These are phyloP conservation scores for Cerceris ruficornis DNA, from an alignment of 2,888 invertebrate species.

Conservation along the genomic window DNA sequence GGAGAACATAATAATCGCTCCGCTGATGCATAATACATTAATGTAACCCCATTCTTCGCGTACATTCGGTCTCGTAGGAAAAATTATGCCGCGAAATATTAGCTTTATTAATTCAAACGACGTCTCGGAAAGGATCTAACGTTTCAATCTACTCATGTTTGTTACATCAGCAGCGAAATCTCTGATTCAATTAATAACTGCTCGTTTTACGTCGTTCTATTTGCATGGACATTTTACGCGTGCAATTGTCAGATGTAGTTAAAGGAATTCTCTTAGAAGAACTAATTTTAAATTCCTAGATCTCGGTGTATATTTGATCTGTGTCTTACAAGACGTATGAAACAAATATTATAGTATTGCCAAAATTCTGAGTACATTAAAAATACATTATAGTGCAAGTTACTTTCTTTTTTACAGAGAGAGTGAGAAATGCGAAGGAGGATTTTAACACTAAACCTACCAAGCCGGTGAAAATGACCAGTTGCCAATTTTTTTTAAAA, in stretches of 20 bases:
- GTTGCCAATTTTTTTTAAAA: too few species aligned
- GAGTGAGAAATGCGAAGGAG: too few species aligned
- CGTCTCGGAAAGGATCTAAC: slow-evolving; percentile 60
- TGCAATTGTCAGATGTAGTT: slow-evolving; percentile 13
- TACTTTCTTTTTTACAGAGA: too few species aligned
- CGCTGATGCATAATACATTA: slow-evolving; percentile 54
- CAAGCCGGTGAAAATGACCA: too few species aligned
- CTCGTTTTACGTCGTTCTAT: slow-evolving; percentile 18
- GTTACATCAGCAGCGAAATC: slow-evolving; percentile 59
- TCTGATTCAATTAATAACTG: slow-evolving; percentile 53
- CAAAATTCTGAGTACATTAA: too few species aligned
- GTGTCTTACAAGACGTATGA: neutral
- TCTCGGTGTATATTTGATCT: neutral
- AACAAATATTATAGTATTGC: neutral
- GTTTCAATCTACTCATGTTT: slow-evolving; percentile 34
- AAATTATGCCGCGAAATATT: slow-evolving; percentile 10
- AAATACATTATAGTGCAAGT: too few species aligned
- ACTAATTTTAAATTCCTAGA: slow-evolving; percentile 28
- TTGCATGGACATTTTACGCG: slow-evolving; percentile 19
- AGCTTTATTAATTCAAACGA: slow-evolving; percentile 55
- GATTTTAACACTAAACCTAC: too few species aligned
- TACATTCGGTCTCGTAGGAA: slow-evolving; percentile 9
- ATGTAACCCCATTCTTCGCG: slow-evolving; percentile 24
- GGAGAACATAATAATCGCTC: slow-evolving; percentile 44
- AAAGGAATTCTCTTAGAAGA: slow-evolving; percentile 27